Percentiles rank a stretch among this genome's conserved stretches.
Evolutionary conservation across 2,888 invertebrate genomes (phyloP).

Genomic region (Meliscaeva auricollis): DNA sequence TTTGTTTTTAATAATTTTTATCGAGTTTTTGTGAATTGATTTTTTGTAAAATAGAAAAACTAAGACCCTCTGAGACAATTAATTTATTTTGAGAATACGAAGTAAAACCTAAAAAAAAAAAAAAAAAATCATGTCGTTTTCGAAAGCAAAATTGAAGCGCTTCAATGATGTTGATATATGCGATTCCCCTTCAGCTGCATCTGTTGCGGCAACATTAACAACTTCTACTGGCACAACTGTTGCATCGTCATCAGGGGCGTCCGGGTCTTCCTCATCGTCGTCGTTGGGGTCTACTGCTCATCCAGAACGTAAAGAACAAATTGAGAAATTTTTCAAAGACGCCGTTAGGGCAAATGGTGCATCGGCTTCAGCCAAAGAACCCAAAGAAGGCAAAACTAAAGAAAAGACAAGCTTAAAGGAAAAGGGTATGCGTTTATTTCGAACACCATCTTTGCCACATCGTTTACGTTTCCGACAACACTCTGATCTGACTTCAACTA

Average conservation of each 20-base stretch:
- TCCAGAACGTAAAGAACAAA: slow-evolving; percentile 83
- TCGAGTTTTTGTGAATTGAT: background rate
- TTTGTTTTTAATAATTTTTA: slow-evolving; percentile 17
- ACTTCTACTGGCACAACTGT: slow-evolving; percentile 67
- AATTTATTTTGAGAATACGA: background rate
- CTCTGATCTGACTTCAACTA: slow-evolving; percentile 78
- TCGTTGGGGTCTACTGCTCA: slow-evolving; percentile 77
- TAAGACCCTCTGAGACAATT: background rate
- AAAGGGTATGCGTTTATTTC: slow-evolving; percentile 82
- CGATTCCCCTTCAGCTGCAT: slow-evolving; percentile 79
- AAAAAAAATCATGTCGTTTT: slow-evolving; percentile 80
- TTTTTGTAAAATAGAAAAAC: background rate
- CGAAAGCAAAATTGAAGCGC: slow-evolving; percentile 84
- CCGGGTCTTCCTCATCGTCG: slow-evolving; percentile 52
- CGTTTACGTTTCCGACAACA: slow-evolving; percentile 82
- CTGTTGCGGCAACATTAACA: slow-evolving; percentile 41
- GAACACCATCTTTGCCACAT: slow-evolving; percentile 83
- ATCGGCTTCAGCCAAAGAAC: slow-evolving; percentile 81
- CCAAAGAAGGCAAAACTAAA: slow-evolving; percentile 80
- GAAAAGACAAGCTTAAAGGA: slow-evolving; percentile 80
- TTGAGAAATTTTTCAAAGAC: slow-evolving; percentile 84
- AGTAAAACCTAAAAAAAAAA: slow-evolving; percentile 4
- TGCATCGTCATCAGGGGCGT: slow-evolving; percentile 43
- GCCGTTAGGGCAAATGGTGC: slow-evolving; percentile 82
- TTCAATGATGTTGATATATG: slow-evolving; percentile 83